Evolutionary conservation across 2,888 invertebrate species (phyloP).

Genomic region (Synanthedon myopaeformis): DNA sequence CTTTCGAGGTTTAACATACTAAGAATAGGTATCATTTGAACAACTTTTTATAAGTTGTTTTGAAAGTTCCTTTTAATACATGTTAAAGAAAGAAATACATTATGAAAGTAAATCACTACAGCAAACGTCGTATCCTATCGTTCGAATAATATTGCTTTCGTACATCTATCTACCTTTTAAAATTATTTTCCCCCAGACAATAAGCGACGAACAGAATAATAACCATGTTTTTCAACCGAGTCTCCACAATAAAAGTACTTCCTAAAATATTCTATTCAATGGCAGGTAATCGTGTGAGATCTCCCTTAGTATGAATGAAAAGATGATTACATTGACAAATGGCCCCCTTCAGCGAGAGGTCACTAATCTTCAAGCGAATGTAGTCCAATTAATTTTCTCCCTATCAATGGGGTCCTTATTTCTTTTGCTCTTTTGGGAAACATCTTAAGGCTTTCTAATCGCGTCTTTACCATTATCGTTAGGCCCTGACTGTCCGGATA

Average conservation of each 20-base stretch:
- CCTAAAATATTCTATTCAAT: background rate
- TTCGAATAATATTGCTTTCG: too few species aligned
- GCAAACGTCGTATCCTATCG: too few species aligned
- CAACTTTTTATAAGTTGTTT: too few species aligned
- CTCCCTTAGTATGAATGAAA: conserved; percentile 22
- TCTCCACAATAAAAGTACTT: background rate
- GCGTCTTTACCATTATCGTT: background rate
- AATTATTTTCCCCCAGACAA: too few species aligned
- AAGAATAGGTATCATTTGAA: too few species aligned
- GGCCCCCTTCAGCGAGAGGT: conserved; percentile 30
- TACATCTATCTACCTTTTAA: too few species aligned
- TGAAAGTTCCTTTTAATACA: too few species aligned
- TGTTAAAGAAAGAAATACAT: too few species aligned
- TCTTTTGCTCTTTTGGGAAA: conserved; percentile 12
- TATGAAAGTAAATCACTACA: too few species aligned
- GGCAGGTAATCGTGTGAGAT: background rate
- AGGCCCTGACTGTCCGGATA: background rate
- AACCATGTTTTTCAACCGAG: background rate
- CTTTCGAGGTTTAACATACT: too few species aligned
- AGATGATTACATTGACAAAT: conserved; percentile 57
- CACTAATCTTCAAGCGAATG: conserved; percentile 45
- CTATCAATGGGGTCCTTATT: conserved; percentile 24
- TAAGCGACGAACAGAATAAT: too few species aligned
- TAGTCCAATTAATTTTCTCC: conserved; percentile 42
- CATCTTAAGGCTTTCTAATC: background rate